Conservation (phyloP, 2,888 invertebrate genomes). For the Chymomyza amoena region DNA sequence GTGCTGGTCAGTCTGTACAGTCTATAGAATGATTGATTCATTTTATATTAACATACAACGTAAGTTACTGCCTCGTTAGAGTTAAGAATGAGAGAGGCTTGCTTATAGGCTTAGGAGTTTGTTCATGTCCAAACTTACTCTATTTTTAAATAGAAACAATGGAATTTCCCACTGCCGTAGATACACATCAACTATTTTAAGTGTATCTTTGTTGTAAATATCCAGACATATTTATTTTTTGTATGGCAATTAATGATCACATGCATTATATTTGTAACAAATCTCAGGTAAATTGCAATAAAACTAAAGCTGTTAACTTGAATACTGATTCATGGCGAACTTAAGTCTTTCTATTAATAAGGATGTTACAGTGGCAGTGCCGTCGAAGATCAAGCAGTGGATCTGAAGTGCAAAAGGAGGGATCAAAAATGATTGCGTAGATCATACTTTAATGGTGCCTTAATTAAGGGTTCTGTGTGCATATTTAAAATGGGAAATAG, state of each 20-base stretch:
- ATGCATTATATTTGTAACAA: neutral
- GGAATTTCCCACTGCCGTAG: neutral
- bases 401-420: too few relatives aligned
- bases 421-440: too few relatives aligned
- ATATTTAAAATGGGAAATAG: too few relatives aligned
- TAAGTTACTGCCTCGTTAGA: neutral
- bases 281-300: neutral
- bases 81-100: neutral
- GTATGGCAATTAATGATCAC: neutral
- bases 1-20: neutral
- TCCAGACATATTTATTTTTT: neutral
- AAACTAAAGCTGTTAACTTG: too few relatives aligned
- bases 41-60: neutral
- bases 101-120: neutral
- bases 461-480: too few relatives aligned
- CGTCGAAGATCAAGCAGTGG: too few relatives aligned
- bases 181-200: neutral
- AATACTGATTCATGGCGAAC: too few relatives aligned
- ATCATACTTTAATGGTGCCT: too few relatives aligned
- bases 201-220: neutral
- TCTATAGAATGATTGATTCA: neutral
- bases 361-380: too few relatives aligned
- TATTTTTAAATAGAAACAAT: neutral
- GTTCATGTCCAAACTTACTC: neutral
- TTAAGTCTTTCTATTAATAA: too few relatives aligned